A percentile compares a stretch with the other conserved stretches of the same genome.
phyloP scores from a whole-genome alignment of 2,888 invertebrate genomes.

The Latrodectus hesperus region DNA sequence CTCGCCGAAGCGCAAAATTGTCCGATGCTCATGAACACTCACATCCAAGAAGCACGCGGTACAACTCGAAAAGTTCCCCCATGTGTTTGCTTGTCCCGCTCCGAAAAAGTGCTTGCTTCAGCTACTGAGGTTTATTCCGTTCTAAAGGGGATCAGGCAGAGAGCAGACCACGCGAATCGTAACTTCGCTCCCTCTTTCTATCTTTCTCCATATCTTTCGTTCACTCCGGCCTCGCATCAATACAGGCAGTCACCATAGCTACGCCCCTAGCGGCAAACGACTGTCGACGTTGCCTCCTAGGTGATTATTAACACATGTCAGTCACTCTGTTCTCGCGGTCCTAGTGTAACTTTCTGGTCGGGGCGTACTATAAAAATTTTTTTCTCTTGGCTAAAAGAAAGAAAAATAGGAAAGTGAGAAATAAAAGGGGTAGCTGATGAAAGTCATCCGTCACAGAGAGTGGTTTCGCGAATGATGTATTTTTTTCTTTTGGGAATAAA shows the following conservation, averaged over 20 bases:
- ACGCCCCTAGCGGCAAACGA: slow-evolving; percentile 66
- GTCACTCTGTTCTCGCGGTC: slow-evolving; percentile 43
- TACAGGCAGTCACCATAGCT: slow-evolving; percentile 67
- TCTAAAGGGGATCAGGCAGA: slow-evolving; percentile 34
- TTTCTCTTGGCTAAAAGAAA: not conserved
- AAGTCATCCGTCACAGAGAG: not conserved
- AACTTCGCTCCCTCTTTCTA: slow-evolving; percentile 12
- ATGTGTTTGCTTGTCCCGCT: slow-evolving; percentile 6
- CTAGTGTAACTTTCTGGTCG: slow-evolving; percentile 36
- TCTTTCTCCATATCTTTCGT: slow-evolving; percentile 30
- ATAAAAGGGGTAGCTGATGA: not conserved
- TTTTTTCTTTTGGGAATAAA: not conserved
- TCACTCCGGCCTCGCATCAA: slow-evolving; percentile 59
- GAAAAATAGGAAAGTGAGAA: not conserved
- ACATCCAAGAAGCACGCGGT: not conserved
- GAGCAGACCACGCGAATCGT: slow-evolving; percentile 37
- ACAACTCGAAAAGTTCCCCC: slow-evolving; percentile 31
- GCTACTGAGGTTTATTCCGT: slow-evolving; percentile 22
- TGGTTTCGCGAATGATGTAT: not conserved
- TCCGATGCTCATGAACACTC: not conserved
- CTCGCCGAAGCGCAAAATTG: not conserved
- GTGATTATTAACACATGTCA: slow-evolving; percentile 69
- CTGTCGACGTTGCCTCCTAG: slow-evolving; percentile 62
- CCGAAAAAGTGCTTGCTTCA: slow-evolving; percentile 25
- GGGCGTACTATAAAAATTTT: not conserved